These are phyloP conservation scores for Esox lucius DNA, from an alignment of 2,797 vertebrate species.

Conservation along the genomic window DNA sequence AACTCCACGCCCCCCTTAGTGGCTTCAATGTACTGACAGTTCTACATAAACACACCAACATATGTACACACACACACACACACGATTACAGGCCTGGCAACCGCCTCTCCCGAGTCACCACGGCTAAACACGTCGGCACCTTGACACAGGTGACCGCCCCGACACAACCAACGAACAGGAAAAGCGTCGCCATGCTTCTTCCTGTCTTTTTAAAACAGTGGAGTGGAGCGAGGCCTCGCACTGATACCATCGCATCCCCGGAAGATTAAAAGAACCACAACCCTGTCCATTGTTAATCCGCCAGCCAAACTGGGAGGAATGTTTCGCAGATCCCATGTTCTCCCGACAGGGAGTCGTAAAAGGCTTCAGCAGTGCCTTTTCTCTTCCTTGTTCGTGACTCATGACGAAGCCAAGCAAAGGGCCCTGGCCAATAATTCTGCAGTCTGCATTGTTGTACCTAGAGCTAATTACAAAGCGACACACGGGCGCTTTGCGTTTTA, in stretches of 20 bases:
- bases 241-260: constrained; percentile 45
- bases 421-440: neutral
- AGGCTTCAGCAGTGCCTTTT: constrained; percentile 56
- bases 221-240: constrained; percentile 30
- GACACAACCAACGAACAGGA: constrained; percentile 13
- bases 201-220: constrained; percentile 30
- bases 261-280: constrained; percentile 47
- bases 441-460: neutral
- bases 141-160: neutral
- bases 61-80: neutral
- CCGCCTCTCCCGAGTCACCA: neutral
- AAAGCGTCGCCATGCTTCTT: constrained; percentile 20
- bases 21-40: neutral
- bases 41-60: neutral
- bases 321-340: constrained; percentile 75
- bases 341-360: constrained; percentile 66
- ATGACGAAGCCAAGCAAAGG: neutral
- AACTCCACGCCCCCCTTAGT: neutral
- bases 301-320: constrained; percentile 66
- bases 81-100: constrained; percentile 7
- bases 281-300: constrained; percentile 71
- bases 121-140: constrained; percentile 12
- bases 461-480: neutral
- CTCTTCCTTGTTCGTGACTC: constrained; percentile 3
- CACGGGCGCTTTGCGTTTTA: constrained; percentile 57